Evolutionary conservation across 2,113 vertebrate genomes (phyloP).

Genomic region (Ochotona curzoniae): DNA sequence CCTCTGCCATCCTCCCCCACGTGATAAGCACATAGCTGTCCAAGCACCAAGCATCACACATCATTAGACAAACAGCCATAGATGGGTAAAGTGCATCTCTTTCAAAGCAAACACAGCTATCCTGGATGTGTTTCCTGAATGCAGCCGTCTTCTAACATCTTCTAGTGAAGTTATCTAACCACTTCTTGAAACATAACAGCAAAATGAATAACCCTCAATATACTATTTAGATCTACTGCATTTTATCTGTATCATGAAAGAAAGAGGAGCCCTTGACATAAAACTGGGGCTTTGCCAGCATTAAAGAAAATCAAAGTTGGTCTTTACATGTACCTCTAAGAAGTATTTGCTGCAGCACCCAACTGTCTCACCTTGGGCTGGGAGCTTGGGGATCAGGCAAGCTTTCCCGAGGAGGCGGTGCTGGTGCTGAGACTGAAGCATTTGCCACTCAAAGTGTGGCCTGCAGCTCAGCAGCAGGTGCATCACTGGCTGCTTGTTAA

Average conservation of each 20-base stretch:
- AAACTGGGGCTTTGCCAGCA: background rate
- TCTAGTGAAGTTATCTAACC: background rate
- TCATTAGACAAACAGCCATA: background rate
- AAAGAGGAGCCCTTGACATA: background rate
- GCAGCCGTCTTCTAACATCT: background rate
- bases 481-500: background rate
- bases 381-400: background rate
- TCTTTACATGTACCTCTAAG: background rate
- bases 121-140: background rate
- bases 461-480: background rate
- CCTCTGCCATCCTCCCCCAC: background rate
- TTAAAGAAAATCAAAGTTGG: background rate
- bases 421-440: too few species aligned
- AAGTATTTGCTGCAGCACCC: background rate
- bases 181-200: background rate
- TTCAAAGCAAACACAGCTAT: background rate
- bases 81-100: background rate
- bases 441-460: background rate
- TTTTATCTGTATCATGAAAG: background rate
- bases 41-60: background rate
- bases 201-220: background rate
- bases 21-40: background rate
- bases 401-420: too few species aligned
- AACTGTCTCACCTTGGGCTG: background rate
- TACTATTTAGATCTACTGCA: constrained; percentile 2